phyloP scores from a whole-genome alignment of 2,797 vertebrate genomes.

The Enteromius viviparus region DNA sequence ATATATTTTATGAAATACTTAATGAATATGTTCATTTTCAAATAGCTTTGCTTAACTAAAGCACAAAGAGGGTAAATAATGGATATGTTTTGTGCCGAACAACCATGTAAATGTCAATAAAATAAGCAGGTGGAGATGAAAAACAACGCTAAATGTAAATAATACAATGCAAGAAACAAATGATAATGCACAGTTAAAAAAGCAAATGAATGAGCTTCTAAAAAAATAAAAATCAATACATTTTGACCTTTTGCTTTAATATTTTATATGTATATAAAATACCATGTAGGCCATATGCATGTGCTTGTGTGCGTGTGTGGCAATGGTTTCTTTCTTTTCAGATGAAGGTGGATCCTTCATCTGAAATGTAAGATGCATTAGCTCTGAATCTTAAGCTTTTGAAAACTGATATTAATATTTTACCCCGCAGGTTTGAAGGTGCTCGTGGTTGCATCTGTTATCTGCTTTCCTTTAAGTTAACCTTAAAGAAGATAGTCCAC shows the following conservation, averaged over 20 bases:
- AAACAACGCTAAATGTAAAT: neutral
- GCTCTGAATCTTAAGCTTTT: slow-evolving; percentile 22
- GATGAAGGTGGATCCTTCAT: neutral
- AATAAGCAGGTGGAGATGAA: neutral
- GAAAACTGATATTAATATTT: slow-evolving; percentile 61
- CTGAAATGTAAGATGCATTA: slow-evolving; percentile 7
- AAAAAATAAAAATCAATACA: neutral
- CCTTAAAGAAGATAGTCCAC: slow-evolving; percentile 74
- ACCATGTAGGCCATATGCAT: neutral
- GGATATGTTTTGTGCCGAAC: neutral
- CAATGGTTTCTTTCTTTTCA: neutral
- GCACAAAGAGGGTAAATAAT: slow-evolving; percentile 34
- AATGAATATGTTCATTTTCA: slow-evolving; percentile 62
- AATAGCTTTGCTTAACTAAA: slow-evolving; percentile 32
- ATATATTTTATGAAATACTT: slow-evolving; percentile 60
- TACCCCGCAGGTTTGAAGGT: slow-evolving; percentile 63
- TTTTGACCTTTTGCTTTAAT: neutral
- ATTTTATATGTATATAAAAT: neutral
- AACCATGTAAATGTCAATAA: neutral
- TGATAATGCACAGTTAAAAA: neutral
- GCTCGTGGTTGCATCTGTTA: slow-evolving; percentile 65
- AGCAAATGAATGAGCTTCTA: neutral
- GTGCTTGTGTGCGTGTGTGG: neutral
- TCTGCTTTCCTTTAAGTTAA: slow-evolving; percentile 73
- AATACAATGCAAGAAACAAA: neutral